Evolutionary conservation across 2,888 invertebrate species (phyloP).

Genomic region (Folsomia candida): DNA sequence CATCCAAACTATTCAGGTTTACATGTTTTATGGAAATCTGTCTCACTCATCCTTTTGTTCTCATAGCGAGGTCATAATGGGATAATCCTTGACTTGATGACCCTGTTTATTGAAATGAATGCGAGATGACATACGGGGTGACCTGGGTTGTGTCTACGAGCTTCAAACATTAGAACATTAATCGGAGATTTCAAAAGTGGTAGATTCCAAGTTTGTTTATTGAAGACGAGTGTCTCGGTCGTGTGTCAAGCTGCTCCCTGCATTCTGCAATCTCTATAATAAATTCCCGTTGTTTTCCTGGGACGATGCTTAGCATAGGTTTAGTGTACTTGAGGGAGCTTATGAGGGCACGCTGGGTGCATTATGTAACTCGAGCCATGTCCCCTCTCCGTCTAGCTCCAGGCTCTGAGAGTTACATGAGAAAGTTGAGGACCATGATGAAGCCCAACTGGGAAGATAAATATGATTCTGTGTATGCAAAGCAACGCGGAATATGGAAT

Average conservation of each 20-base stretch:
- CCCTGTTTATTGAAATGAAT: neutral
- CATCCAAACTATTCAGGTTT: no score
- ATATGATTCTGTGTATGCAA: constrained; percentile 5
- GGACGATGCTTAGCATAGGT: constrained; percentile 10
- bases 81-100: neutral
- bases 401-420: neutral
- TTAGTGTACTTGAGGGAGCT: constrained; percentile 19
- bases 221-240: neutral
- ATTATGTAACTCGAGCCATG: neutral
- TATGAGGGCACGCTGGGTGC: neutral
- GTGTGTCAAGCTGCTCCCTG: neutral
- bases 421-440: neutral
- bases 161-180: no score
- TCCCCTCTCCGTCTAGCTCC: neutral
- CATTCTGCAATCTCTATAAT: neutral
- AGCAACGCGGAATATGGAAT: neutral
- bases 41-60: no score
- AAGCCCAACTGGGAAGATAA: constrained; percentile 13
- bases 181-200: no score
- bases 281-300: constrained; percentile 3
- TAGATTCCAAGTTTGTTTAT: neutral
- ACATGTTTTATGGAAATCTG: no score
- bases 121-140: neutral
- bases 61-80: no score
- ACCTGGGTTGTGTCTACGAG: neutral